Conservation (phyloP, 1,140 invertebrate species). For the Achatina immaculata region DNA sequence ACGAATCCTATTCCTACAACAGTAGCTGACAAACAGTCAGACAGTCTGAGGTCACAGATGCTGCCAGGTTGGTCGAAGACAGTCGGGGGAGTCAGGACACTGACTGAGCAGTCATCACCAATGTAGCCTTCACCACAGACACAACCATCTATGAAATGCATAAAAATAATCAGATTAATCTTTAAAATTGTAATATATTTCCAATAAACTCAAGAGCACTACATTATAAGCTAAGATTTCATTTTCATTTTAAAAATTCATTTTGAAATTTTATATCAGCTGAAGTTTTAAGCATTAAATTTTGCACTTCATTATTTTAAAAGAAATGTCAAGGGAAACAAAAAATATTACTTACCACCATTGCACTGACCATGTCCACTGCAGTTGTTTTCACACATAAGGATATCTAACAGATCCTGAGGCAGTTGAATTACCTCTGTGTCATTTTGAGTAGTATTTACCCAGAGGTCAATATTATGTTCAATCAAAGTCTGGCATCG, state of each 20-base stretch:
- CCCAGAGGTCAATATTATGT: constrained; percentile 44
- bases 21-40: constrained; percentile 45
- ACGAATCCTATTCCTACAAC: constrained; percentile 48
- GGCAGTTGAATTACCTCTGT: constrained; percentile 29
- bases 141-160: constrained; percentile 44
- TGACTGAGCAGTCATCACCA: constrained; percentile 49
- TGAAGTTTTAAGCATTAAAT: too few species aligned
- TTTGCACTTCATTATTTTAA: too few species aligned
- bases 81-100: constrained; percentile 30
- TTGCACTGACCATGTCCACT: constrained; percentile 46
- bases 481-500: constrained; percentile 44
- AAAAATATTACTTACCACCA: constrained; percentile 38
- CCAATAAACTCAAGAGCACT: background rate
- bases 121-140: constrained; percentile 43
- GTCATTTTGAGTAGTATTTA: constrained; percentile 34
- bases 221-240: too few species aligned
- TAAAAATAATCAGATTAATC: constrained; percentile 19
- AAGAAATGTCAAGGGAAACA: too few species aligned
- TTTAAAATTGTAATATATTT: background rate
- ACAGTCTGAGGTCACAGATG: constrained; percentile 46
- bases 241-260: too few species aligned
- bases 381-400: constrained; percentile 50
- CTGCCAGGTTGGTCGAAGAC: constrained; percentile 32
- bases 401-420: constrained; percentile 39
- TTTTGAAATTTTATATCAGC: too few species aligned